phyloP scores from a whole-genome alignment of 2,888 invertebrate species.

The Harmothoe impar region DNA sequence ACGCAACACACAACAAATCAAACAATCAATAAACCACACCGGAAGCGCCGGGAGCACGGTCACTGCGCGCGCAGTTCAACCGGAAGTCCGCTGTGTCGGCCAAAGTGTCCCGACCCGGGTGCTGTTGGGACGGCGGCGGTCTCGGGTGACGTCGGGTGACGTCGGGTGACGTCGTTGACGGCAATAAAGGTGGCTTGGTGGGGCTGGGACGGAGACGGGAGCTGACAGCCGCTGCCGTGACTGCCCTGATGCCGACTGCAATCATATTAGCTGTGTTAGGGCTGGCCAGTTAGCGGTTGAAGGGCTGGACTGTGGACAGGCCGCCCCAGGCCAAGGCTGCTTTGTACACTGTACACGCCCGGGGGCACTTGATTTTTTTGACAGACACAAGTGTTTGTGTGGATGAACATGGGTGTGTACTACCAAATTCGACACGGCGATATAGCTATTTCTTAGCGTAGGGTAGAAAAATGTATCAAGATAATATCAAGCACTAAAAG shows the following conservation, averaged over 20 bases:
- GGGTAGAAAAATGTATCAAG: no score
- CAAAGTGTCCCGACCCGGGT: not conserved
- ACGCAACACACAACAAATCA: not conserved
- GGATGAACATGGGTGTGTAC: no score
- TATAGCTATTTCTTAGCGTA: no score
- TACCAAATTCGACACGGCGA: no score
- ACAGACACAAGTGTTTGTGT: no score
- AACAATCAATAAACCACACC: conserved; percentile 26
- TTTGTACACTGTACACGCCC: no score
- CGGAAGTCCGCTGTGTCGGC: not conserved
- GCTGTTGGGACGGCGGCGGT: not conserved
- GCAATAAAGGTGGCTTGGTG: not conserved
- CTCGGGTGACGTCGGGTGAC: not conserved
- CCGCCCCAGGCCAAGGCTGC: no score
- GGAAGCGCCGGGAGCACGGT: conserved; percentile 10
- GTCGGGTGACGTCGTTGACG: no score
- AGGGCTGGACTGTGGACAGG: no score
- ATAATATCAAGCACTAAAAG: no score
- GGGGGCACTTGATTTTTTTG: no score
- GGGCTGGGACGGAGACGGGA: not conserved
- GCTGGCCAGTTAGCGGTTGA: not conserved
- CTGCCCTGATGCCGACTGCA: not conserved
- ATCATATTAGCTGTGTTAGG: conserved; percentile 7
- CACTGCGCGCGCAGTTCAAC: not conserved
- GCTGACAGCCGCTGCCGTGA: not conserved